Conservation (phyloP, 1,140 invertebrate genomes). For the Trachymyrmex cornetzi region DNA sequence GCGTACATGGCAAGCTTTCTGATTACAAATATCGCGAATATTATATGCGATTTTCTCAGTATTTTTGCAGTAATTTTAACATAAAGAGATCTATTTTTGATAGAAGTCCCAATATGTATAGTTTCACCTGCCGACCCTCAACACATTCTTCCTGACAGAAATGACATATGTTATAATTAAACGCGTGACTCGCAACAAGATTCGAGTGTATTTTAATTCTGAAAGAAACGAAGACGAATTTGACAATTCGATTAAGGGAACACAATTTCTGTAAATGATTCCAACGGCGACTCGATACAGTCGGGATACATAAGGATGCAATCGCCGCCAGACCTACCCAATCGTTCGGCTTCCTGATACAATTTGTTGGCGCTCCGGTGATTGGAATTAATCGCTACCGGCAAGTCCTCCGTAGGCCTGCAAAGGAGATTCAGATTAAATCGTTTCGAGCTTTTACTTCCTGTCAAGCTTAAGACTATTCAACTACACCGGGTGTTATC, state of each 20-base stretch:
- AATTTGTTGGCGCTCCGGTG: conserved; percentile 79
- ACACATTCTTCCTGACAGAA: neutral
- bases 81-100: too few relatives aligned
- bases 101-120: too few relatives aligned
- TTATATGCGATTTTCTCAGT: too few relatives aligned
- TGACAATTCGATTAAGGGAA: conserved; percentile 73
- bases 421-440: conserved; percentile 65
- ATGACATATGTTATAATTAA: neutral
- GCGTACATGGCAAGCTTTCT: too few relatives aligned
- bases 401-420: conserved; percentile 84
- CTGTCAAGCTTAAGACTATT: conserved; percentile 9
- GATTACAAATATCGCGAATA: too few relatives aligned
- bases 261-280: conserved; percentile 83
- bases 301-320: conserved; percentile 81
- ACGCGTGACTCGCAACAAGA: neutral
- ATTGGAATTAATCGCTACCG: conserved; percentile 77
- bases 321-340: conserved; percentile 81
- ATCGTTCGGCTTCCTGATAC: conserved; percentile 83
- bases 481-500: conserved; percentile 16
- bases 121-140: neutral
- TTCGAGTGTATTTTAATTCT: neutral
- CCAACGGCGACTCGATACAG: conserved; percentile 82
- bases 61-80: too few relatives aligned
- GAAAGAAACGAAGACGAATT: neutral
- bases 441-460: neutral